Base-by-base conservation (phyloP, 2,113 vertebrate genomes). In the Dromiciops gliroides region DNA sequence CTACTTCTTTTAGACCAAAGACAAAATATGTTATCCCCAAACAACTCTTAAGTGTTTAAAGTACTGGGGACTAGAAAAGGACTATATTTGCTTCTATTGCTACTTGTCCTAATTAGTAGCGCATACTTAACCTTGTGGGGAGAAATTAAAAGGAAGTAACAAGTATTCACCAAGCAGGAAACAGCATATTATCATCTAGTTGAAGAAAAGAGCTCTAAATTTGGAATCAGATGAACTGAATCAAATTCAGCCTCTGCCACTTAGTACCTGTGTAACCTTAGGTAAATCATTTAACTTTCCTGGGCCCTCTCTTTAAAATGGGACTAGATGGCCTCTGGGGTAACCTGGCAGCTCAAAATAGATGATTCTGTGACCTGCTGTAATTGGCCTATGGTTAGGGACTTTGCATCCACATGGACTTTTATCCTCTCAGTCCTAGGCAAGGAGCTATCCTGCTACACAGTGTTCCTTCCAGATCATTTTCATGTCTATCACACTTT, bases 91-190 rank as follows among this genome's bases (percentile, higher is more conserved):
- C 90, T 93, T 14, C 47, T 75, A 49, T 56, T 89, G n/a, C 51
- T 94, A 37, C n/a, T 95, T 95, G 93, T 96, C 19, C 95, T 8
- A 67, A 90, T 94, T 93, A 90, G 51, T 93, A 89, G 90, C 83
- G 89, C 92, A 50, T 47, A 47, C 92, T 88, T 95, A 93, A 53
- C 89, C 50, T 49, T 92, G 2, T 93, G 92, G 25, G 28, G 19
- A 47, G 95, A 50, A 94, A 8, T 25, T 49, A 48, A 97, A 91
- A 89, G n/a, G 51, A 10, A 26, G 7, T 52, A 83, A 93, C 92
- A 94, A 83, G 48, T 94, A 95, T 19, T 37, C 44, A 44, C n/a
- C 19, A 83, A 7, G 67, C 37, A 83, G 60, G 31, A 67, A 67
- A 67, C 31, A 37, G 19, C 16, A 44, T 75, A n/a, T 83, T 44